These are phyloP conservation scores for Schizothorax lantsangensis DNA, from an alignment of 2,797 vertebrate species.

Conservation along the genomic window DNA sequence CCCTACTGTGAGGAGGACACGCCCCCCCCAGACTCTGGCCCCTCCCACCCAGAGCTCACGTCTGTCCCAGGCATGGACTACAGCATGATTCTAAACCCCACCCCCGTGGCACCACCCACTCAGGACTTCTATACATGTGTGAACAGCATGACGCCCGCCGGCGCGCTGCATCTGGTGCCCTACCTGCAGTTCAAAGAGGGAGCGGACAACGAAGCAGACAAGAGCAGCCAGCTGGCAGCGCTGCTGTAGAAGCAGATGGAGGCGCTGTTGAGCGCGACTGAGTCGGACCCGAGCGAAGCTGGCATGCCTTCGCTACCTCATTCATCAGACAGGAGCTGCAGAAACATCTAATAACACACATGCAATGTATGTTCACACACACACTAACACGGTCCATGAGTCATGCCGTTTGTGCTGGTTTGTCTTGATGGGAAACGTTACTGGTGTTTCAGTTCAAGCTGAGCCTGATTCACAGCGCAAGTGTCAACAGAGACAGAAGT, in stretches of 20 bases:
- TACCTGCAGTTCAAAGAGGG: not conserved
- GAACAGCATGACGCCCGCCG: constrained; percentile 67
- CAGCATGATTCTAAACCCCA: constrained; percentile 61
- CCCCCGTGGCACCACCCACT: not conserved
- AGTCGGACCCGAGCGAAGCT: constrained; percentile 43
- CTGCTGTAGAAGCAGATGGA: constrained; percentile 44
- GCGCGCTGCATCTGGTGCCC: constrained; percentile 69
- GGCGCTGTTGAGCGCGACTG: too few relatives aligned
- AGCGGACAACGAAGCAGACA: too few relatives aligned
- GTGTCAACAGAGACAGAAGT: too few relatives aligned
- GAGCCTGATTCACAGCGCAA: too few relatives aligned
- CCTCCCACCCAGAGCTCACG: constrained; percentile 48
- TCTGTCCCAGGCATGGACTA: constrained; percentile 67
- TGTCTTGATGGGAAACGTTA: not conserved
- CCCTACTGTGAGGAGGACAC: not conserved
- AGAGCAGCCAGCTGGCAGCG: constrained; percentile 57
- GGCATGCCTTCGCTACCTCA: constrained; percentile 62
- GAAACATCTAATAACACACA: not conserved
- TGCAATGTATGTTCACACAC: not conserved
- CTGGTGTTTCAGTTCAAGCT: not conserved
- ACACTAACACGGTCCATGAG: not conserved
- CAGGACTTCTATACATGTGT: constrained; percentile 82
- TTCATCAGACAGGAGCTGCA: constrained; percentile 8
- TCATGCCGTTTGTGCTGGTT: not conserved
- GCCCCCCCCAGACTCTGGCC: not conserved